These are phyloP conservation scores for Gadus chalcogrammus DNA, from an alignment of 2,113 vertebrate genomes.

Conservation along the genomic window DNA sequence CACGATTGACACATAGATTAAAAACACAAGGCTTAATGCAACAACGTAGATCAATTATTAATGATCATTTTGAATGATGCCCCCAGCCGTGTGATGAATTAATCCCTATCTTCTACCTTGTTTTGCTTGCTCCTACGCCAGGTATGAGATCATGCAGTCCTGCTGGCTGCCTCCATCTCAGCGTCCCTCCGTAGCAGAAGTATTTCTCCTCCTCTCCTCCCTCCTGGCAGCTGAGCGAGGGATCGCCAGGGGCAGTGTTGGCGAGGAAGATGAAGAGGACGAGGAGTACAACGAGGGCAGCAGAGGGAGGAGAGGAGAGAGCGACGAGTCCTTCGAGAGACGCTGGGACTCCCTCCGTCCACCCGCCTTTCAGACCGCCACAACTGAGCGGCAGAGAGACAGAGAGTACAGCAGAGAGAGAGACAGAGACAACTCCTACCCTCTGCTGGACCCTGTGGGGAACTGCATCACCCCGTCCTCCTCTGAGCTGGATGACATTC, in stretches of 20 bases:
- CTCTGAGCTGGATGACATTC: slow-evolving; percentile 84
- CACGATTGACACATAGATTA: too few relatives aligned
- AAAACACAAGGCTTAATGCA: too few relatives aligned
- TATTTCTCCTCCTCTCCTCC: slow-evolving; percentile 88
- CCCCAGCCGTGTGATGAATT: neutral
- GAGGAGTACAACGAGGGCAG: slow-evolving; percentile 67
- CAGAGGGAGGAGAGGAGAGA: slow-evolving; percentile 67
- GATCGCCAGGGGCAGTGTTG: slow-evolving; percentile 48
- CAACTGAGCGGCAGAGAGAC: slow-evolving; percentile 62
- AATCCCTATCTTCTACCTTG: neutral
- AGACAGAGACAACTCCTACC: slow-evolving; percentile 74
- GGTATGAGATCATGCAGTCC: slow-evolving; percentile 93
- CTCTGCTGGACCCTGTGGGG: slow-evolving; percentile 78
- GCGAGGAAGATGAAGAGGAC: slow-evolving; percentile 72
- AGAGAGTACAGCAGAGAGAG: slow-evolving; percentile 61
- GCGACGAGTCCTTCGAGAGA: slow-evolving; percentile 84
- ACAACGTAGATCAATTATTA: too few relatives aligned
- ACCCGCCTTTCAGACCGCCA: slow-evolving; percentile 67
- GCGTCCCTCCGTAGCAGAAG: slow-evolving; percentile 81
- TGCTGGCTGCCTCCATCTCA: slow-evolving; percentile 86
- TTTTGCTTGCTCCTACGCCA: slow-evolving; percentile 42
- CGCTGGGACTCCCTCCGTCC: slow-evolving; percentile 85
- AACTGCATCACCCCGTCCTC: slow-evolving; percentile 70
- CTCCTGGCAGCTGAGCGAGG: slow-evolving; percentile 77
- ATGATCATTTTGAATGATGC: neutral